Percentiles rank a stretch among this genome's conserved stretches.
Conservation (phyloP, 2,113 vertebrate genomes). For the Corydoras maculifer region DNA sequence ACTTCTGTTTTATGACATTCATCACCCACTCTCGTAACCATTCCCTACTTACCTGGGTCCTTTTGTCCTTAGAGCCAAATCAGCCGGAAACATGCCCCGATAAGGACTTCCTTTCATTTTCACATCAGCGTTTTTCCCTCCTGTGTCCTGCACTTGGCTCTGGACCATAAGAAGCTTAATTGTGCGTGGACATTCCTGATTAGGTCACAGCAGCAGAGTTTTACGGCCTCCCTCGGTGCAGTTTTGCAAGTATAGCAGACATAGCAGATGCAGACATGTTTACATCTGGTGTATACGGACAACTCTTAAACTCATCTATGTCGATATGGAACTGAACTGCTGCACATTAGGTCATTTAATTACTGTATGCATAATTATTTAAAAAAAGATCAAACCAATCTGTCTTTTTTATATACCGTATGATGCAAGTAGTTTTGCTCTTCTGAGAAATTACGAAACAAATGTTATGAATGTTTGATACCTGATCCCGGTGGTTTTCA, state of each 20-base stretch:
- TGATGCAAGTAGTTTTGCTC: conserved; percentile 45
- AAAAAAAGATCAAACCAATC: too few relatives aligned
- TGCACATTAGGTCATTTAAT: too few relatives aligned
- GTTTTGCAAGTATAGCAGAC: conserved; percentile 13
- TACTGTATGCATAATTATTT: too few relatives aligned
- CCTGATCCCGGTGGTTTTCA: too few relatives aligned
- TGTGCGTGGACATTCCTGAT: conserved; percentile 34
- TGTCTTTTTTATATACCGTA: neutral
- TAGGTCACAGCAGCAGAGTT: conserved; percentile 16
- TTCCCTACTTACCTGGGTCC: too few relatives aligned
- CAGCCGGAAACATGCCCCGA: neutral
- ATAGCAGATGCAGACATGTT: conserved; percentile 15
- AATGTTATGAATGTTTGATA: too few relatives aligned
- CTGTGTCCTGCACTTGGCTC: neutral
- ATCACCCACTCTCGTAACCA: too few relatives aligned
- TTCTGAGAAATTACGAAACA: conserved; percentile 30
- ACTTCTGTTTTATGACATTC: too few relatives aligned
- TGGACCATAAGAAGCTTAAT: conserved; percentile 18
- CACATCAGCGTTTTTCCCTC: neutral
- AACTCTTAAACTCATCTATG: too few relatives aligned
- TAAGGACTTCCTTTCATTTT: conserved; percentile 12
- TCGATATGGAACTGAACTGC: too few relatives aligned
- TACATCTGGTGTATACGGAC: conserved; percentile 3
- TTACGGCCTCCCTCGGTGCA: conserved; percentile 8
- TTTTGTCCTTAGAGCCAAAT: neutral